These are phyloP conservation scores for Antheraea yamamai DNA, from an alignment of 2,888 invertebrate species.

Conservation along the genomic window DNA sequence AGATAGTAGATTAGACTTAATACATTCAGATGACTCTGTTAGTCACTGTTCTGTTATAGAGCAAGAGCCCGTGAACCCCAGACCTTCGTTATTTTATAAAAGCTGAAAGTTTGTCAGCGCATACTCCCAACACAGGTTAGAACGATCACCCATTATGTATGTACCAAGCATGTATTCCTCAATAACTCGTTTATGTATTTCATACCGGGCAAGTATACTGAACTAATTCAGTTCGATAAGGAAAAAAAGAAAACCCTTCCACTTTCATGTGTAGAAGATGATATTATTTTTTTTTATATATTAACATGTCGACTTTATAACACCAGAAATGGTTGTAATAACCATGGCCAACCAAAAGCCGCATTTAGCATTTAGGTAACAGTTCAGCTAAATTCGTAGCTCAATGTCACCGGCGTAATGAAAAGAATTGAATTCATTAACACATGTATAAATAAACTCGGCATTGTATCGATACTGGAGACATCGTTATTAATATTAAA, in stretches of 20 bases:
- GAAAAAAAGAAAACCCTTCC: not conserved
- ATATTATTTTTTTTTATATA: not conserved
- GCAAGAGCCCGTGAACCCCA: too few relatives aligned
- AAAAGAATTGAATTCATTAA: constrained; percentile 6
- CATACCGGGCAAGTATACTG: too few relatives aligned
- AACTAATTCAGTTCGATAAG: too few relatives aligned
- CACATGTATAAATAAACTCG: constrained; percentile 3
- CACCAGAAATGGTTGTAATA: not conserved
- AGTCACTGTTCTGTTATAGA: too few relatives aligned
- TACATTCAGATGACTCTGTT: too few relatives aligned
- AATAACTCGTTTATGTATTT: too few relatives aligned
- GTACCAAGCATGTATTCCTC: too few relatives aligned
- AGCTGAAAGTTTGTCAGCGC: too few relatives aligned
- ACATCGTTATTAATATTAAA: constrained; percentile 9
- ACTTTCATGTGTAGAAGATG: not conserved
- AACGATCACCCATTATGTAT: too few relatives aligned
- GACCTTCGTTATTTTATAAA: too few relatives aligned
- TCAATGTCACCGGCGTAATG: not conserved
- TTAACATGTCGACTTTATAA: not conserved
- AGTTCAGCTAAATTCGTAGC: not conserved
- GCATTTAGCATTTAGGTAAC: not conserved
- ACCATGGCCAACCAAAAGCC: not conserved
- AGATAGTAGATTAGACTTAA: too few relatives aligned
- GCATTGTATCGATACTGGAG: not conserved
- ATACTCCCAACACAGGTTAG: too few relatives aligned